phyloP scores from a whole-genome alignment of 2,797 vertebrate genomes.

The Onychomys torridus region DNA sequence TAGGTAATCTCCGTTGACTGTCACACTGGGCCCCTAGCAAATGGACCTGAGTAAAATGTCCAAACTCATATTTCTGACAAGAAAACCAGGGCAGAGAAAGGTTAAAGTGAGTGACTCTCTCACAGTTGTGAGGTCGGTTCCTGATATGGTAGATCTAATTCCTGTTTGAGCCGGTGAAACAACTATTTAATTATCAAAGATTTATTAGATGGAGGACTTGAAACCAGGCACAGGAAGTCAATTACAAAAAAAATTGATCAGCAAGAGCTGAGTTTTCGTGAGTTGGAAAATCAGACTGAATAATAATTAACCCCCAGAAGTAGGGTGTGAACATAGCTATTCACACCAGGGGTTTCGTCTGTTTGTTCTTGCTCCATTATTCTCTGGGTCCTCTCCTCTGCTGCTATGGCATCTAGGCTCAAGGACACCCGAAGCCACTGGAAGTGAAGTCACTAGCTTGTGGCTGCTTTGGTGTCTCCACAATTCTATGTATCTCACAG shows the following conservation, averaged over 20 bases:
- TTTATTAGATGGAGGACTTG: constrained; percentile 44
- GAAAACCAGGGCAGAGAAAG: constrained; percentile 48
- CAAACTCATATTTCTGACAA: constrained; percentile 11
- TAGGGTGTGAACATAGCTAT: constrained; percentile 30
- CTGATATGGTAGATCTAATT: constrained; percentile 25
- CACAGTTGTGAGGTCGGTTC: constrained; percentile 19
- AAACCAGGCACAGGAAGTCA: constrained; percentile 58
- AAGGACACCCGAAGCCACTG: background rate
- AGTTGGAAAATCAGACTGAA: constrained; percentile 66
- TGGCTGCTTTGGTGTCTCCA: background rate
- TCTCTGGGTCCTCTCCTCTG: background rate
- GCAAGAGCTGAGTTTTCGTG: constrained; percentile 59
- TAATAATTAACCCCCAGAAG: constrained; percentile 50
- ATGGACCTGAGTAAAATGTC: background rate
- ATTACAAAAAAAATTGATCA: constrained; percentile 56
- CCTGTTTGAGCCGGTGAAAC: constrained; percentile 54
- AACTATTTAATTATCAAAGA: constrained; percentile 68
- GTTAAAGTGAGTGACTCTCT: constrained; percentile 50
- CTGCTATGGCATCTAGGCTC: background rate
- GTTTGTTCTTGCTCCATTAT: background rate
- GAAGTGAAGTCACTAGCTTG: constrained; percentile 19
- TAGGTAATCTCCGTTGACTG: constrained; percentile 20
- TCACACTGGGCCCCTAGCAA: background rate
- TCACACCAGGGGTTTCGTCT: background rate
- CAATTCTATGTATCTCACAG: background rate